Percentiles rank a stretch among this genome's conserved stretches.
These are phyloP conservation scores for Dynastes hyllus DNA, from an alignment of 2,888 invertebrate species.

Conservation along the genomic window DNA sequence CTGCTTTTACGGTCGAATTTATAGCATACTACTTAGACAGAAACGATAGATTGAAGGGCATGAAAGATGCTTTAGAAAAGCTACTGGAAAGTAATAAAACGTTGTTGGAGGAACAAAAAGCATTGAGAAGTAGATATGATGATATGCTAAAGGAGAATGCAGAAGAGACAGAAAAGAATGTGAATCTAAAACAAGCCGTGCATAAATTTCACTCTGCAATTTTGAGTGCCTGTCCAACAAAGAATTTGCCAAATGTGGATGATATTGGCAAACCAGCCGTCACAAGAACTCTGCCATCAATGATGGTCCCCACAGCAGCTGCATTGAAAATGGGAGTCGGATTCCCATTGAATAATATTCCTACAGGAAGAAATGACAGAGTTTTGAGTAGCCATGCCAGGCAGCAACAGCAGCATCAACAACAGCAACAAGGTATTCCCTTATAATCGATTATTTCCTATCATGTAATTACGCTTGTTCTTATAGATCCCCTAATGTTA, in stretches of 20 bases:
- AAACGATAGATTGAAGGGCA: constrained; percentile 85
- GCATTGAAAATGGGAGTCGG: constrained; percentile 91
- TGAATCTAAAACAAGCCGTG: constrained; percentile 76
- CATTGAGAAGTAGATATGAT: constrained; percentile 84
- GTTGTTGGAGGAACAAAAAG: constrained; percentile 85
- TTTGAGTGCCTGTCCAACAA: constrained; percentile 76
- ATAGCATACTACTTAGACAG: constrained; percentile 95
- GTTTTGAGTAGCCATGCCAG: constrained; percentile 76
- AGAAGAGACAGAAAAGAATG: constrained; percentile 77
- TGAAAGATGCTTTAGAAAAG: constrained; percentile 85
- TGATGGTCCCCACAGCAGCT: constrained; percentile 87
- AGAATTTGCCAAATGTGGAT: constrained; percentile 75
- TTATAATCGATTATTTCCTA: neutral
- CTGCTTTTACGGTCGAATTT: constrained; percentile 95
- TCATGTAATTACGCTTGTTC: neutral
- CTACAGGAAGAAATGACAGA: constrained; percentile 80
- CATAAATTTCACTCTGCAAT: constrained; percentile 78
- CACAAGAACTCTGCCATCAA: constrained; percentile 68
- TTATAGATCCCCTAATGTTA: constrained; percentile 70
- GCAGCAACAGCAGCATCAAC: constrained; percentile 55
- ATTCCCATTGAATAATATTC: constrained; percentile 84
- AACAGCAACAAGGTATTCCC: constrained; percentile 30
- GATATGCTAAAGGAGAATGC: constrained; percentile 78
- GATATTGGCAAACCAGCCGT: constrained; percentile 71
- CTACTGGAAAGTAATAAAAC: constrained; percentile 83